These are phyloP conservation scores for Euschistus heros DNA, from an alignment of 1,140 invertebrate genomes.

Conservation along the genomic window DNA sequence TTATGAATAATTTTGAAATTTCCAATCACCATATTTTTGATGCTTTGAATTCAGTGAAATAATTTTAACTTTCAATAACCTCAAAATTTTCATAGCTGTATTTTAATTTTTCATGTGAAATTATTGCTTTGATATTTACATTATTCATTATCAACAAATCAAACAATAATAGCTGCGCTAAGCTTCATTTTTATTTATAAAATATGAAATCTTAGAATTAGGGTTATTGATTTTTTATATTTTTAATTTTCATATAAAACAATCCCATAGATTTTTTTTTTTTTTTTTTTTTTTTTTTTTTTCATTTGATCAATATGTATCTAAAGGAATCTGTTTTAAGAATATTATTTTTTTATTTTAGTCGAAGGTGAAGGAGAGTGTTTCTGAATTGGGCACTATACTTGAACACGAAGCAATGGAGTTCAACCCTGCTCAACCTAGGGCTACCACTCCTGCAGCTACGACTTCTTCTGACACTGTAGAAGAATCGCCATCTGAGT, in stretches of 20 bases:
- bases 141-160: no score
- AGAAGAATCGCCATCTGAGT: conserved; percentile 12
- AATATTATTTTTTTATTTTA: conserved; percentile 34
- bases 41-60: no score
- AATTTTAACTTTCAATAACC: no score
- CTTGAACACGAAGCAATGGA: conserved; percentile 86
- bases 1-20: no score
- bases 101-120: no score
- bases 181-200: no score
- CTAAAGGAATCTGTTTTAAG: background rate
- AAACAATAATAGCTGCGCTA: no score
- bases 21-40: no score
- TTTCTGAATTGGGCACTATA: conserved; percentile 82
- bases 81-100: no score
- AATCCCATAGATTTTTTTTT: background rate
- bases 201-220: no score
- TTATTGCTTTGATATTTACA: no score
- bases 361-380: conserved; percentile 50
- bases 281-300: background rate
- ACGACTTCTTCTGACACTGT: background rate
- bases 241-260: background rate
- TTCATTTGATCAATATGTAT: background rate
- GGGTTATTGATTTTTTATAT: background rate
- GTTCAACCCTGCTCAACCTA: conserved; percentile 42
- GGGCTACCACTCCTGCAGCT: conserved; percentile 3